Percentiles rank a stretch among this genome's conserved stretches.
phyloP scores from a whole-genome alignment of 2,888 invertebrate species.

The Trissolcus brochymenae region DNA sequence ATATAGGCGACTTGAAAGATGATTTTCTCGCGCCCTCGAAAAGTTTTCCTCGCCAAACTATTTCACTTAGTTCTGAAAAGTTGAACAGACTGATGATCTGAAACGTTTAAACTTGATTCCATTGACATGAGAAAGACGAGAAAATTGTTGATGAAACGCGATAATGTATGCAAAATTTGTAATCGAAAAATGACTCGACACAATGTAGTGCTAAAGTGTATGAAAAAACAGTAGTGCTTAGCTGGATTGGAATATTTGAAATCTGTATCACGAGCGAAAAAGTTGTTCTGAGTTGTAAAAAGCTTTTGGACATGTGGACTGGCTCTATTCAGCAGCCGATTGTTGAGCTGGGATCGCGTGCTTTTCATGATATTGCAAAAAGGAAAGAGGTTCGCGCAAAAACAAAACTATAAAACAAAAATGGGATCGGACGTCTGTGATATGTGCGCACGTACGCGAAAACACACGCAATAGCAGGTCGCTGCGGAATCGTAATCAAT shows the following conservation, averaged over 20 bases:
- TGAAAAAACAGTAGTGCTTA: conserved; percentile 2
- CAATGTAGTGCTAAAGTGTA: conserved; percentile 5
- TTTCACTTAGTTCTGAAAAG: too few relatives aligned
- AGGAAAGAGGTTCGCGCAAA: conserved; percentile 11
- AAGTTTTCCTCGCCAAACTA: too few relatives aligned
- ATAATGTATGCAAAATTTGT: conserved; percentile 2
- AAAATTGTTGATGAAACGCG: too few relatives aligned
- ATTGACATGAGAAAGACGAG: too few relatives aligned
- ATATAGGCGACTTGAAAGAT: too few relatives aligned
- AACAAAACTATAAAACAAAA: conserved; percentile 30
- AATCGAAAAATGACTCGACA: conserved; percentile 20
- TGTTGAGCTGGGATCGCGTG: conserved; percentile 31
- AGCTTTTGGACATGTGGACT: conserved; percentile 3
- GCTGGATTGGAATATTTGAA: neutral
- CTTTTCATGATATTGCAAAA: conserved; percentile 30
- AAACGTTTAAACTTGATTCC: too few relatives aligned
- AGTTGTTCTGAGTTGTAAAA: conserved; percentile 22
- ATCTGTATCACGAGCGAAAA: conserved; percentile 18
- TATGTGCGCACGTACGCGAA: neutral
- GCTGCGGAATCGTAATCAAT: conserved; percentile 45
- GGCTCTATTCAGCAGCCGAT: conserved; percentile 16
- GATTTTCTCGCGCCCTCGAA: too few relatives aligned
- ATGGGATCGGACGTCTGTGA: neutral
- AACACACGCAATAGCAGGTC: conserved; percentile 15
- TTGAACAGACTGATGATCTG: too few relatives aligned